These are phyloP conservation scores for Whitmania pigra DNA, from an alignment of 1,140 invertebrate genomes.

Conservation along the genomic window DNA sequence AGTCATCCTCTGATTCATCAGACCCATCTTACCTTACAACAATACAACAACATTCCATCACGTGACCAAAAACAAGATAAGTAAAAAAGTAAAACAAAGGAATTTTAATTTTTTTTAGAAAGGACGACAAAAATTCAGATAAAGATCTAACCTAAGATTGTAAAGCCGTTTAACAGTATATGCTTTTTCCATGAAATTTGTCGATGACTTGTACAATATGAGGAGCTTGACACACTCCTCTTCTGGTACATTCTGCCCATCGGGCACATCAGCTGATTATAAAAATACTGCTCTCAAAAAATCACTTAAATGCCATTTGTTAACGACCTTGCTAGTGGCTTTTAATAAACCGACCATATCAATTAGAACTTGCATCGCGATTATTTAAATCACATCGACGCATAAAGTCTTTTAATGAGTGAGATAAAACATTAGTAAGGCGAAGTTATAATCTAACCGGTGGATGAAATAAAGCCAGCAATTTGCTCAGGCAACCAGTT, in stretches of 20 bases:
- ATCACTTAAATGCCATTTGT: too few species aligned
- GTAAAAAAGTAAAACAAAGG: not conserved
- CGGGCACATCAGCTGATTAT: not conserved
- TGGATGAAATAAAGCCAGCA: not conserved
- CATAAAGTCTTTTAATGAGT: not conserved
- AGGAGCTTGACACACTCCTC: conserved; percentile 5
- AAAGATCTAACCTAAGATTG: not conserved
- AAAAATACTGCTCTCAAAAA: too few species aligned
- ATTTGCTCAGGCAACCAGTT: conserved; percentile 12
- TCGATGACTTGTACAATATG: not conserved
- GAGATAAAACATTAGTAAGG: not conserved
- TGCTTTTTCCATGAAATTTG: not conserved
- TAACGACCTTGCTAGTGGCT: too few species aligned
- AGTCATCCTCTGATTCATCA: too few species aligned
- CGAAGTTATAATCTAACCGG: not conserved
- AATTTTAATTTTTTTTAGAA: not conserved
- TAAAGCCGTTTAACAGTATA: not conserved
- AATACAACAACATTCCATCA: too few species aligned
- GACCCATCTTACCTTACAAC: too few species aligned
- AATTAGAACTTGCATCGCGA: not conserved
- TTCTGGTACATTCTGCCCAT: not conserved
- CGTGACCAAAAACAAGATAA: not conserved
- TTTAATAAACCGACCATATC: not conserved
- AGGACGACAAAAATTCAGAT: not conserved
- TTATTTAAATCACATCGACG: not conserved